phyloP scores from a whole-genome alignment of 2,888 invertebrate genomes.

The Diachrysia chrysitis region DNA sequence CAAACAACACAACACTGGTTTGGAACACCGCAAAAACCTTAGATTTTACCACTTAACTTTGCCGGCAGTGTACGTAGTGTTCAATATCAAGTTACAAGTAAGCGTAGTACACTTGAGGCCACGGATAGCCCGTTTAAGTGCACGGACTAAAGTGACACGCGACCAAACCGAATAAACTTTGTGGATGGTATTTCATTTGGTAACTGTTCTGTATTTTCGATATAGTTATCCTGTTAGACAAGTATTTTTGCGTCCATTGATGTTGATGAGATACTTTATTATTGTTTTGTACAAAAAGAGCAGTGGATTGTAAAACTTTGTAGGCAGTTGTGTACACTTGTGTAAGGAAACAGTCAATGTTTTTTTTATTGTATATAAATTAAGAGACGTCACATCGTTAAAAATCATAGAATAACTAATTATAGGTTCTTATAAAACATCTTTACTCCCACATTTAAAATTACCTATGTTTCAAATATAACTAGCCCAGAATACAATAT shows the following conservation, averaged over 20 bases:
- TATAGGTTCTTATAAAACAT: too few species aligned
- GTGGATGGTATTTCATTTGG: constrained; percentile 47
- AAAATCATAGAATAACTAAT: too few species aligned
- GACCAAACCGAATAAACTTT: constrained; percentile 50
- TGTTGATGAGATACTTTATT: neutral
- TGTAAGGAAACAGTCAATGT: too few species aligned
- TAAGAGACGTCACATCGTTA: too few species aligned
- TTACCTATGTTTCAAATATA: too few species aligned
- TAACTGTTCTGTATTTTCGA: constrained; percentile 25
- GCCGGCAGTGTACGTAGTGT: constrained; percentile 49
- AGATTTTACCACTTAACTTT: constrained; percentile 51
- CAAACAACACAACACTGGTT: constrained; percentile 20
- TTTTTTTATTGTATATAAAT: too few species aligned
- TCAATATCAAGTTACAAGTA: constrained; percentile 59
- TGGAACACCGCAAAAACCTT: constrained; percentile 27
- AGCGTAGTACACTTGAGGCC: constrained; percentile 56
- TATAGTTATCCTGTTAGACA: constrained; percentile 12
- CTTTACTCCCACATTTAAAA: too few species aligned
- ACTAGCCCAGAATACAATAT: too few species aligned
- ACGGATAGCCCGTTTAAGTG: constrained; percentile 55
- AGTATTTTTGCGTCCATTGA: neutral
- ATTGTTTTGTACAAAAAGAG: neutral
- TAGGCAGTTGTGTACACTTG: neutral
- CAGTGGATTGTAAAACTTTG: neutral
- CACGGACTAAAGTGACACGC: constrained; percentile 55